Evolutionary conservation across 2,113 vertebrate genomes (phyloP).

Genomic region (Perca schrenkii): DNA sequence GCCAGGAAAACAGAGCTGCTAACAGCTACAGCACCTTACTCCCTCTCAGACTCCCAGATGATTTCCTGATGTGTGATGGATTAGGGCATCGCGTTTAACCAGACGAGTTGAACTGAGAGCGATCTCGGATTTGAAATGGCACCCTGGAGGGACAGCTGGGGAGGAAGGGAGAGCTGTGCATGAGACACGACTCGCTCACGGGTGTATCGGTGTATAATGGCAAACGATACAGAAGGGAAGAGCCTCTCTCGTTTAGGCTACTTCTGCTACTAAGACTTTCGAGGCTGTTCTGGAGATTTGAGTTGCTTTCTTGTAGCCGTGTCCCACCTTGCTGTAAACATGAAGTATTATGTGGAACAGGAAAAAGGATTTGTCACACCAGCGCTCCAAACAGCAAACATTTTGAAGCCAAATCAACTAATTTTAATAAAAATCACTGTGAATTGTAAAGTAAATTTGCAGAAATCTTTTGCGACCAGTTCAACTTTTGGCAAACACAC

Average conservation of each 20-base stretch:
- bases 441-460: neutral
- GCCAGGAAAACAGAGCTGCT: slow-evolving; percentile 66
- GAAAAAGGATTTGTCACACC: neutral
- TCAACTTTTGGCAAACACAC: neutral
- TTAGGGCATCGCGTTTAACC: slow-evolving; percentile 22
- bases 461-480: neutral
- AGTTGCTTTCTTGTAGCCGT: too few relatives aligned
- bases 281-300: neutral
- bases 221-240: neutral
- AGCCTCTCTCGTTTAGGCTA: neutral
- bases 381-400: neutral
- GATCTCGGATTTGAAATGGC: slow-evolving; percentile 21
- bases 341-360: neutral
- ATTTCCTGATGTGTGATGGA: slow-evolving; percentile 64
- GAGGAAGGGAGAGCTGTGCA: neutral
- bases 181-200: neutral
- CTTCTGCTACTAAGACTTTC: neutral
- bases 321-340: neutral
- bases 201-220: neutral
- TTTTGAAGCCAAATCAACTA: neutral
- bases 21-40: slow-evolving; percentile 51
- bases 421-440: neutral
- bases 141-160: neutral
- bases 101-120: slow-evolving; percentile 12
- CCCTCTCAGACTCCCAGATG: slow-evolving; percentile 50